These are phyloP conservation scores for Climacteris rufus DNA, from an alignment of 2,113 vertebrate species.

Conservation along the genomic window DNA sequence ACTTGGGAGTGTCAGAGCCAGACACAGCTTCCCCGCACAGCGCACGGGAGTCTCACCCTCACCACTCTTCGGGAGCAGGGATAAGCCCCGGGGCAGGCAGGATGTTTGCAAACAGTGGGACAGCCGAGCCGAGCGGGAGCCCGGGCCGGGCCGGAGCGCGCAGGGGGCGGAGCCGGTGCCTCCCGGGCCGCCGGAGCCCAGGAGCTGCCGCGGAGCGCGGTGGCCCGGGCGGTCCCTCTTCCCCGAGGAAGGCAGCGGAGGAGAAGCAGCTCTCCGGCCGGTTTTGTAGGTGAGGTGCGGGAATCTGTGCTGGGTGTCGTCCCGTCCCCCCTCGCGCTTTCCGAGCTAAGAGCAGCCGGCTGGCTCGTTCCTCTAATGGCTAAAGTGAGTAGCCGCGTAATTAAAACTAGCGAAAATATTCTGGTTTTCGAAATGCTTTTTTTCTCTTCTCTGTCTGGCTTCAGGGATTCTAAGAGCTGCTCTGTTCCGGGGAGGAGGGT, in stretches of 20 bases:
- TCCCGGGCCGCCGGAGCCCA: not conserved
- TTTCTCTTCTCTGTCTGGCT: not conserved
- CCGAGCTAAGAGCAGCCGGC: not conserved
- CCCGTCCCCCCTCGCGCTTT: not conserved
- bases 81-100: not conserved
- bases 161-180: not conserved
- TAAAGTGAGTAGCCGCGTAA: not conserved
- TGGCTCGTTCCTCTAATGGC: not conserved
- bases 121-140: not conserved
- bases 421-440: not conserved
- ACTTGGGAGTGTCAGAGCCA: fast-evolving
- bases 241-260: not conserved
- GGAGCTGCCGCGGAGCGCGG: not conserved
- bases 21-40: fast-evolving
- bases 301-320: not conserved
- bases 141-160: not conserved
- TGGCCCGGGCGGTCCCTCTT: not conserved
- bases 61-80: fast-evolving
- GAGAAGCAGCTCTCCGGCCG: not conserved
- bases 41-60: fast-evolving
- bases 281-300: not conserved
- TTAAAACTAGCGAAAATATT: not conserved
- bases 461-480: not conserved
- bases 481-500: not conserved
- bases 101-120: not conserved